A percentile compares a stretch with the other conserved stretches of the same genome.
phyloP scores from a whole-genome alignment of 2,797 vertebrate species.

The Malacoctenus gilli region DNA sequence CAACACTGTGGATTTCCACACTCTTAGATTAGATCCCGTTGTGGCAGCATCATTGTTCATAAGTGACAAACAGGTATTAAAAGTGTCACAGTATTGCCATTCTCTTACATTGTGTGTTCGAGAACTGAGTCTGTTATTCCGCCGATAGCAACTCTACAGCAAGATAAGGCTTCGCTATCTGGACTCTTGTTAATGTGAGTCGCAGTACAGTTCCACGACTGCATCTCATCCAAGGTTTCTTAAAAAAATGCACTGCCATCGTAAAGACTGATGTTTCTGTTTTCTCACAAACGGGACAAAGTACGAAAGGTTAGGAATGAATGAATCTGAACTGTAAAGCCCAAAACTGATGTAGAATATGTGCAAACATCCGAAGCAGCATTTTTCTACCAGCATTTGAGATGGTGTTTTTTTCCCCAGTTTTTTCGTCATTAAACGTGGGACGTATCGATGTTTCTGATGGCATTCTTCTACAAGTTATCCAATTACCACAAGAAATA shows the following conservation, averaged over 20 bases:
- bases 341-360: too few relatives aligned
- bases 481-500: too few relatives aligned
- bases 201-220: conserved; percentile 23
- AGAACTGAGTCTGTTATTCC: conserved; percentile 26
- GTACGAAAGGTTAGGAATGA: background rate
- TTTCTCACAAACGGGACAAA: conserved; percentile 1
- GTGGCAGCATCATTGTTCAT: background rate
- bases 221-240: conserved; percentile 28
- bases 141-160: conserved; percentile 31
- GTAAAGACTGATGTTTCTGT: conserved; percentile 26
- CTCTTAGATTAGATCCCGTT: background rate
- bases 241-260: conserved; percentile 15
- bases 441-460: too few relatives aligned
- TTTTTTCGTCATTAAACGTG: too few relatives aligned
- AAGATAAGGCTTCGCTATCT: conserved; percentile 45
- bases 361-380: too few relatives aligned
- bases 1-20: background rate
- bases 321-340: too few relatives aligned
- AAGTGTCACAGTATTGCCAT: conserved; percentile 12
- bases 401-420: too few relatives aligned
- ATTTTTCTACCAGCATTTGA: too few relatives aligned
- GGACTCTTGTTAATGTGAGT: conserved; percentile 25
- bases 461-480: too few relatives aligned
- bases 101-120: conserved; percentile 20
- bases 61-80: conserved; percentile 14